Evolutionary conservation across 2,888 invertebrate species (phyloP), one percentile per base, ranked within the genome.

Genomic region (Limenitis camilla): DNA sequence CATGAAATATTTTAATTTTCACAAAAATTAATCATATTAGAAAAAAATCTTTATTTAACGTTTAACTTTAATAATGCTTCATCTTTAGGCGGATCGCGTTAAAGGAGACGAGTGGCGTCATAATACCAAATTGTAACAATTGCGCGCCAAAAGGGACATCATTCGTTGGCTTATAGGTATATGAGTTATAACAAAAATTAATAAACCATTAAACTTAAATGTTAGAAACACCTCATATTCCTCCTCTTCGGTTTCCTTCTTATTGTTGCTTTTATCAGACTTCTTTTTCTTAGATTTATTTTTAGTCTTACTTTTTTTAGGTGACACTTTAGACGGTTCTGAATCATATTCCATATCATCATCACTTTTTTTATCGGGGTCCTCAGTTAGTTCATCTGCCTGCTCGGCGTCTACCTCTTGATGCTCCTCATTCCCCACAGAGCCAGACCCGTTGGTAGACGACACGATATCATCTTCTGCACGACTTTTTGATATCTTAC

Each of bases 381-480:
- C 66, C 69, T 62, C 61, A 40, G 61, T 53, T 27, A 61, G 52
- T 35, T 58, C 53, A 5, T 58, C 58, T 19, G 48, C 49, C 1
- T 62, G 56, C 39, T 57, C 59, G 36, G 64, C 65, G 36, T 64
- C 65, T 27, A 57, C 58, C 40, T 66, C 62, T 45, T 58, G 60
- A 29, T 61, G 64, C 42, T 68, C 69, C 49, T 69, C 71, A 53
- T 67, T 67, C 35, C 55, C 61, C 30, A 81, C 61, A 36, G 87
- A 86, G 40, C 81, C 83, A 36, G 87, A 87, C 49, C 84, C 87
- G 62, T 84, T 86, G 5, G 86, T 86, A 5, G 87, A 87, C 38
- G 86, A 86, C 59, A 82, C 72, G 33, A 78, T 76, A 71, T 87
- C 87, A 56, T 87, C 86, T 44, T 86, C 85, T 36, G 74, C 61